These are phyloP conservation scores for Orchesella cincta DNA, from an alignment of 1,140 invertebrate species.

Conservation along the genomic window DNA sequence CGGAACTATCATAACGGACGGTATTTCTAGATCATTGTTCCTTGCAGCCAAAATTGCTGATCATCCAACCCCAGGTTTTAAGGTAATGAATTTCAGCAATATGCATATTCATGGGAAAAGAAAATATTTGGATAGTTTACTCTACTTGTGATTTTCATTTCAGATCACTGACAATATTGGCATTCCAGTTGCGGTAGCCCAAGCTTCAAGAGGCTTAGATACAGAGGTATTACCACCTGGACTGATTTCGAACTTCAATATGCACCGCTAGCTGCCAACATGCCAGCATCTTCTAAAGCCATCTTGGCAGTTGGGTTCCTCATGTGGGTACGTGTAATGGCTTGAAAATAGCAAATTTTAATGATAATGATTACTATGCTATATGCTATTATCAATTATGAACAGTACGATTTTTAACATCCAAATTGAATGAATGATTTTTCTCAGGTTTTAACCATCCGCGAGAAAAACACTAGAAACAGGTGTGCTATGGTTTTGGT, in stretches of 20 bases:
- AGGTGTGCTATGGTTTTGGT: too few species aligned
- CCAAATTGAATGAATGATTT: too few species aligned
- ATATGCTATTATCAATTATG: too few species aligned
- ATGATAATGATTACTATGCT: too few species aligned
- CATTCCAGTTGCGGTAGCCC: not conserved
- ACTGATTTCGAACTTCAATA: not conserved
- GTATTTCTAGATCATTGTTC: not conserved
- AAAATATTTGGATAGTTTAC: not conserved
- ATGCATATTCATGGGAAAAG: not conserved
- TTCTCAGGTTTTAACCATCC: too few species aligned
- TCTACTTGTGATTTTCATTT: not conserved
- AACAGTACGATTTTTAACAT: too few species aligned
- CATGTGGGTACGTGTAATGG: too few species aligned
- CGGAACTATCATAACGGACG: not conserved
- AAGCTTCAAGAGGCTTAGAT: not conserved
- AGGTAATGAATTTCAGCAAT: not conserved
- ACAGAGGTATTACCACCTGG: not conserved
- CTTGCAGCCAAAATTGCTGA: not conserved
- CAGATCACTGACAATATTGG: not conserved
- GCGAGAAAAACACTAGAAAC: too few species aligned
- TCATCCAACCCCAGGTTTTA: not conserved
- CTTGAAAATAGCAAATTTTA: too few species aligned
- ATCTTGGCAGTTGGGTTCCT: too few species aligned
- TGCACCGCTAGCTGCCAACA: too few species aligned
- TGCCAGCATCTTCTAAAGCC: too few species aligned